Conservation (phyloP, 2,113 vertebrate genomes). For the Paramisgurnus dabryanus region DNA sequence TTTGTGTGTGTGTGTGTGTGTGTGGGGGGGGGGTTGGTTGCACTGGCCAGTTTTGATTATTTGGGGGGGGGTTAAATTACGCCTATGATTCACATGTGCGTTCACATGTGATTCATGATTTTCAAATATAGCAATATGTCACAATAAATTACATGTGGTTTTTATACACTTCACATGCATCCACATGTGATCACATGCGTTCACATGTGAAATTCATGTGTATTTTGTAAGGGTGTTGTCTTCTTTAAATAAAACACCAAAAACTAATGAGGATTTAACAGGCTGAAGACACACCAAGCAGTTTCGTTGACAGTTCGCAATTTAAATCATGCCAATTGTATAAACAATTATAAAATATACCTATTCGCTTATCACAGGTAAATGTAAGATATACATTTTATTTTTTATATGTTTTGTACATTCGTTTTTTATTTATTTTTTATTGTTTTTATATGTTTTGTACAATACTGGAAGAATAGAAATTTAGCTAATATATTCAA, state of each 20-base stretch:
- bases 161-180: slow-evolving; percentile 6
- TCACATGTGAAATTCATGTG: slow-evolving; percentile 15
- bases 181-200: slow-evolving; percentile 12
- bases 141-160: slow-evolving; percentile 2
- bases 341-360: slow-evolving; percentile 14
- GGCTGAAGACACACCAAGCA: slow-evolving; percentile 5
- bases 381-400: background rate
- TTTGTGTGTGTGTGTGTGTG: no score
- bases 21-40: no score
- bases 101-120: background rate
- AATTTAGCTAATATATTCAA: slow-evolving; percentile 16
- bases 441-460: background rate
- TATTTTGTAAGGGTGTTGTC: slow-evolving; percentile 9
- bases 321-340: background rate
- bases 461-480: background rate
- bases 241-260: slow-evolving; percentile 20
- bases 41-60: no score
- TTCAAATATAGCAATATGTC: slow-evolving; percentile 5
- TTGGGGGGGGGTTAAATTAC: background rate
- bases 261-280: slow-evolving; percentile 13
- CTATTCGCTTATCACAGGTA: slow-evolving; percentile 6
- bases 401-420: slow-evolving; percentile 2
- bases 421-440: no score
- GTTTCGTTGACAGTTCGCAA: slow-evolving; percentile 8
- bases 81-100: background rate